These are phyloP conservation scores for Drosophila ironensis DNA, from an alignment of 1,140 invertebrate species.

Conservation along the genomic window DNA sequence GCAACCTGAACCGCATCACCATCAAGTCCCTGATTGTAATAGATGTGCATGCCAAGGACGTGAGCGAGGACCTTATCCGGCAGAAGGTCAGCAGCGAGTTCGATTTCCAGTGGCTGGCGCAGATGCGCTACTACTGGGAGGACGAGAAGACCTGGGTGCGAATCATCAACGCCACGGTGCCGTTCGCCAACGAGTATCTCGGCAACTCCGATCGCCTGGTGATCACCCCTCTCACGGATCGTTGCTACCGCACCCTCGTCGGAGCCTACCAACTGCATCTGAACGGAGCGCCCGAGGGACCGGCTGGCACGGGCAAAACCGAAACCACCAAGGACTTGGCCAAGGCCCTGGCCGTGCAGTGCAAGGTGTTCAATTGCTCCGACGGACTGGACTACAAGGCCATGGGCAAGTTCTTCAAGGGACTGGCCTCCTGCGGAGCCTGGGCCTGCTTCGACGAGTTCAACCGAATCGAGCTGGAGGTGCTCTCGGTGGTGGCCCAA, in stretches of 20 bases:
- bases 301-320: constrained; percentile 94
- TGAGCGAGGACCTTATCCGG: constrained; percentile 88
- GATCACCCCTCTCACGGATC: constrained; percentile 91
- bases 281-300: constrained; percentile 94
- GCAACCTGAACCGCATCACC: constrained; percentile 88
- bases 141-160: constrained; percentile 89
- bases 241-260: constrained; percentile 93
- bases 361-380: constrained; percentile 97
- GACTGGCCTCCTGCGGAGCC: constrained; percentile 92
- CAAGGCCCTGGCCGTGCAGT: constrained; percentile 94
- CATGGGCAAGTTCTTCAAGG: constrained; percentile 96
- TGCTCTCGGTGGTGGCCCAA: constrained; percentile 91
- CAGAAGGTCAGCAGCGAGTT: constrained; percentile 87
- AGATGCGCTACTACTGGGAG: constrained; percentile 96
- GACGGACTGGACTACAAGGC: constrained; percentile 96
- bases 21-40: constrained; percentile 94
- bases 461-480: constrained; percentile 95
- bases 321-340: constrained; percentile 95
- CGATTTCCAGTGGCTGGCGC: constrained; percentile 96
- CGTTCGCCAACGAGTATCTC: constrained; percentile 96
- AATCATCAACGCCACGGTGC: constrained; percentile 93
- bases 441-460: constrained; percentile 98
- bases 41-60: constrained; percentile 95
- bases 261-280: constrained; percentile 94
- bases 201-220: constrained; percentile 90